These are phyloP conservation scores for Scotopteryx bipunctaria DNA, from an alignment of 2,888 invertebrate genomes.

Conservation along the genomic window DNA sequence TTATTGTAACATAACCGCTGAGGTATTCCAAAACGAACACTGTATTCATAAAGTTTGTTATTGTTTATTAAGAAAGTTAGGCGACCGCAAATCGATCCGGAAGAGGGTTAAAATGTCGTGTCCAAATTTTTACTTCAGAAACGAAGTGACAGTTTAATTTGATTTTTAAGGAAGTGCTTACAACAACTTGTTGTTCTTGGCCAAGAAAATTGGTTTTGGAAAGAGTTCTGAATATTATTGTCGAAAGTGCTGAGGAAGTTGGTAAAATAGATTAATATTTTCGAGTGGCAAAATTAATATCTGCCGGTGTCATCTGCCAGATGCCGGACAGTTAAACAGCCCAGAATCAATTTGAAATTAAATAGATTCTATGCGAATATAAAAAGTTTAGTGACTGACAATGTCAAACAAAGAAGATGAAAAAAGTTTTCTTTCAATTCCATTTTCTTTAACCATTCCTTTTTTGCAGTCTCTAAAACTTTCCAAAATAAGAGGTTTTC, in stretches of 20 bases:
- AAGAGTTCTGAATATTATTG: conserved; percentile 23
- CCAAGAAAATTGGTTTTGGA: conserved; percentile 15
- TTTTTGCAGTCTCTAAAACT: conserved; percentile 80
- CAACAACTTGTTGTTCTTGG: conserved; percentile 21
- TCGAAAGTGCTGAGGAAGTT: conserved; percentile 9
- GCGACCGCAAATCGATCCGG: not conserved
- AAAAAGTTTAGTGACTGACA: conserved; percentile 81
- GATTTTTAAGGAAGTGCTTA: conserved; percentile 23
- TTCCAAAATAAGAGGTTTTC: conserved; percentile 82
- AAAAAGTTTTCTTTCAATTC: conserved; percentile 81
- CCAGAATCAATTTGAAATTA: conserved; percentile 76
- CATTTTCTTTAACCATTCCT: conserved; percentile 80
- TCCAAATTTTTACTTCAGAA: not conserved
- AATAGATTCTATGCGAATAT: conserved; percentile 79
- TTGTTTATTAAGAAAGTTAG: not conserved
- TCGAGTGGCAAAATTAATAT: conserved; percentile 55
- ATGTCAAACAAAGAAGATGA: conserved; percentile 84
- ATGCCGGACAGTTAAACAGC: conserved; percentile 68
- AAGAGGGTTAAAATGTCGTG: not conserved
- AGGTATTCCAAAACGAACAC: no score
- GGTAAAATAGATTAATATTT: conserved; percentile 24
- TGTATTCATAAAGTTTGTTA: not conserved
- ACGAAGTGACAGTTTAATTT: conserved; percentile 25
- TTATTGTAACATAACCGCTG: no score
- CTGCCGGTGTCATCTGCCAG: conserved; percentile 66